These are phyloP conservation scores for Leptosomus discolor DNA, from an alignment of 2,113 vertebrate genomes.

Conservation along the genomic window DNA sequence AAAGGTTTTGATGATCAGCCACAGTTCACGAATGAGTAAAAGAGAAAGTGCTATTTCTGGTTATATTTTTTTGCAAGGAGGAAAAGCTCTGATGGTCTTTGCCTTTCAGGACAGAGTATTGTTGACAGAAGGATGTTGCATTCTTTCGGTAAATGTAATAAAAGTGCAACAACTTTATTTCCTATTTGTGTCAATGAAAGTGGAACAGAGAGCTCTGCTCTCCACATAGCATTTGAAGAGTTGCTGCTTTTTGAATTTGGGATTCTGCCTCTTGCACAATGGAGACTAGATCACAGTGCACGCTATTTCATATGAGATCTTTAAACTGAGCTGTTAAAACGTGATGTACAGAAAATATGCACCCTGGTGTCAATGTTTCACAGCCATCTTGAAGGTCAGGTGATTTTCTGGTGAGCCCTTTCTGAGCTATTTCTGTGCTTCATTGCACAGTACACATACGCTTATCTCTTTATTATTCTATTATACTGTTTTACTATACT, in stretches of 20 bases:
- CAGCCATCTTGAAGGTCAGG: neutral
- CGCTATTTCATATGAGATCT: neutral
- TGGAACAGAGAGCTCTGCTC: neutral
- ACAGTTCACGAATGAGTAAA: neutral
- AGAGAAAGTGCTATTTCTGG: neutral
- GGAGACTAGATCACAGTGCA: neutral
- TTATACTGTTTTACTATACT: neutral
- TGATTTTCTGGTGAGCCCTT: neutral
- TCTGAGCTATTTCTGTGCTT: neutral
- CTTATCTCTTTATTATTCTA: neutral
- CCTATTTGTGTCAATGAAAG: neutral
- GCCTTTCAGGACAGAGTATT: neutral
- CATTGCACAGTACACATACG: neutral
- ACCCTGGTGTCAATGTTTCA: neutral
- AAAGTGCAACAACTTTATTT: neutral
- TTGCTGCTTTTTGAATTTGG: neutral
- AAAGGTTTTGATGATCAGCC: neutral
- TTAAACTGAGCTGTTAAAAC: neutral
- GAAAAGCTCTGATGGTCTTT: neutral
- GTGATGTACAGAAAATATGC: neutral
- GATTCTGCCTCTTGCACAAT: neutral
- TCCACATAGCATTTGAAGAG: neutral
- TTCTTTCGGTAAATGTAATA: neutral
- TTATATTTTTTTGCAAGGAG: neutral
- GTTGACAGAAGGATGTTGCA: neutral